Base-by-base conservation (phyloP, 2,888 invertebrate species). In the Zygaena filipendulae region DNA sequence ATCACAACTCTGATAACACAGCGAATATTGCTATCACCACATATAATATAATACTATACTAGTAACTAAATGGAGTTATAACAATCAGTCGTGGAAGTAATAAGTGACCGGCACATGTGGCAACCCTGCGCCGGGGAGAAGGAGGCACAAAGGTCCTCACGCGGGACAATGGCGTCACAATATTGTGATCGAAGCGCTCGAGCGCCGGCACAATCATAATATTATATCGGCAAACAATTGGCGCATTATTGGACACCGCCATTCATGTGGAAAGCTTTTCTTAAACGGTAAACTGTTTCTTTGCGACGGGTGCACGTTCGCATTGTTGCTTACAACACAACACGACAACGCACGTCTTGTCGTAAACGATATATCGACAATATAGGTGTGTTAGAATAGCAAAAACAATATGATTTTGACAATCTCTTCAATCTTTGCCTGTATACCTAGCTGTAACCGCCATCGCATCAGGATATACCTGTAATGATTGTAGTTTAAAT, bases 201-300 rank as follows among this genome's bases (percentile, higher is more conserved):
- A 29, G 33, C 25, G n/a, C n/a, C n/a, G n/a, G n/a, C n/a, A n/a
- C n/a, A n/a, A n/a, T n/a, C n/a, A n/a, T n/a, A n/a, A 25, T 39
- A 33, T 21, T 29, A 45, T 52, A 52, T 57, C 45, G 49, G 39
- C 52, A 53, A 57, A 66, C 63, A 63, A 67, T 64, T 50, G 55
- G 37, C 57, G 60, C 52, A 53, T 63, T 62, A 62, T 42, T n/a
- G n/a, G 38, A 42, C n/a, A n/a, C n/a, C 39, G 39, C 43, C 45
- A 47, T 50, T 45, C 42, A 46, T 37, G 39, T 40, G 47, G n/a
- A n/a, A 39, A 30, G 25, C 21, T 21, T 34, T 32, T 33, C 40
- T 45, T 37, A 37, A 40, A 41, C 31, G 55, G 51, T 52, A 49
- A n/a, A n/a, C 55, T 54, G 51, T 52, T 39, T 35, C 53, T 42